Conservation (phyloP, 2,888 invertebrate genomes). For the Leucoma salicis region DNA sequence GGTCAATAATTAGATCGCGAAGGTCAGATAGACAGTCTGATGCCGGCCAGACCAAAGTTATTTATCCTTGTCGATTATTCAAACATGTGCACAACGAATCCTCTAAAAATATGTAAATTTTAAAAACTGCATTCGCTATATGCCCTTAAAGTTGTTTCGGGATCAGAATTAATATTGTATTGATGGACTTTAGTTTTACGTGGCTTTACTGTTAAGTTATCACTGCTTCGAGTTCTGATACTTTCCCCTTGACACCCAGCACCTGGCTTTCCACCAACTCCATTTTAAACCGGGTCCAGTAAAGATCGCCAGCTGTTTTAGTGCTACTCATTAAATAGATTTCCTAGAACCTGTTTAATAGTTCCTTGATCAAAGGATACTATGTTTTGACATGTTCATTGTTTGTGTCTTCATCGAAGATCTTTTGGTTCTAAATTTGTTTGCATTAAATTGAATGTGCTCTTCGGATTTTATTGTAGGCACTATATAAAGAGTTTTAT, state of each 20-base stretch:
- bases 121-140: too few species aligned
- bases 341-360: constrained; percentile 66
- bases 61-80: too few species aligned
- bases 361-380: constrained; percentile 66
- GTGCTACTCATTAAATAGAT: constrained; percentile 68
- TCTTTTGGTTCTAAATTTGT: constrained; percentile 16
- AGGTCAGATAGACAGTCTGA: too few species aligned
- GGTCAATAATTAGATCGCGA: too few species aligned
- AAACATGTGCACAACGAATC: too few species aligned
- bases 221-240: not conserved
- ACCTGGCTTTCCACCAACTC: constrained; percentile 23
- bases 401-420: constrained; percentile 23
- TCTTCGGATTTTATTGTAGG: constrained; percentile 5
- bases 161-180: too few species aligned
- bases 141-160: too few species aligned
- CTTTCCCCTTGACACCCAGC: constrained; percentile 17
- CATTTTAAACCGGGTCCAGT: constrained; percentile 10
- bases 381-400: constrained; percentile 61
- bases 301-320: constrained; percentile 41
- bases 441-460: not conserved
- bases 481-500: not conserved
- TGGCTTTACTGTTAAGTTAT: too few species aligned
- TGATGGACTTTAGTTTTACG: too few species aligned
- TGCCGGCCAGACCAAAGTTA: too few species aligned
- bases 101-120: too few species aligned